Conservation (phyloP, 2,888 invertebrate genomes). For the Catonia carolina region DNA sequence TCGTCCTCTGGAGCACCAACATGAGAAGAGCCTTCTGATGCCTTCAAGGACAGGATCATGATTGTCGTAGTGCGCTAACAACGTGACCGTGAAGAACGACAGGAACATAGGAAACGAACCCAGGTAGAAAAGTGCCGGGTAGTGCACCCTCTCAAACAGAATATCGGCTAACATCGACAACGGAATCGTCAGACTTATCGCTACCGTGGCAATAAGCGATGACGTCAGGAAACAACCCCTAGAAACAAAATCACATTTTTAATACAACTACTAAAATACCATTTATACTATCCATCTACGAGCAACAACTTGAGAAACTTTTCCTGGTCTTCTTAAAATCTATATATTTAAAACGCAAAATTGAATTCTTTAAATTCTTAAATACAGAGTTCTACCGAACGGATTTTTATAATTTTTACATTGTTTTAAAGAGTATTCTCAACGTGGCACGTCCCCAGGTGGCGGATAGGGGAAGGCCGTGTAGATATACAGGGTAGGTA, state of each 20-base stretch:
- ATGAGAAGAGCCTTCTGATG: constrained; percentile 47
- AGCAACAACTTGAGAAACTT: too few relatives aligned
- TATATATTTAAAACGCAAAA: too few relatives aligned
- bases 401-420: too few relatives aligned
- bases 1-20: constrained; percentile 45
- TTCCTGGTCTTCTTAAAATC: too few relatives aligned
- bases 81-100: constrained; percentile 62
- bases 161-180: constrained; percentile 68
- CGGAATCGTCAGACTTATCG: constrained; percentile 81
- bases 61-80: constrained; percentile 69
- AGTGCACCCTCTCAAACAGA: constrained; percentile 29
- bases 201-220: constrained; percentile 77
- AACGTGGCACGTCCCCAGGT: too few relatives aligned
- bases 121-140: constrained; percentile 58
- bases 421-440: too few relatives aligned
- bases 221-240: constrained; percentile 95
- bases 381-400: too few relatives aligned
- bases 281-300: too few relatives aligned
- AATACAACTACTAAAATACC: too few relatives aligned
- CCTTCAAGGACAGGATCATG: constrained; percentile 68
- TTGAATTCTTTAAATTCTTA: too few relatives aligned
- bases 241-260: constrained; percentile 38
- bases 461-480: too few relatives aligned
- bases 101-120: constrained; percentile 72
- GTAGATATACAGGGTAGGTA: too few relatives aligned